Base-by-base conservation (phyloP, 2,888 invertebrate genomes). In the Tetragonisca angustula region DNA sequence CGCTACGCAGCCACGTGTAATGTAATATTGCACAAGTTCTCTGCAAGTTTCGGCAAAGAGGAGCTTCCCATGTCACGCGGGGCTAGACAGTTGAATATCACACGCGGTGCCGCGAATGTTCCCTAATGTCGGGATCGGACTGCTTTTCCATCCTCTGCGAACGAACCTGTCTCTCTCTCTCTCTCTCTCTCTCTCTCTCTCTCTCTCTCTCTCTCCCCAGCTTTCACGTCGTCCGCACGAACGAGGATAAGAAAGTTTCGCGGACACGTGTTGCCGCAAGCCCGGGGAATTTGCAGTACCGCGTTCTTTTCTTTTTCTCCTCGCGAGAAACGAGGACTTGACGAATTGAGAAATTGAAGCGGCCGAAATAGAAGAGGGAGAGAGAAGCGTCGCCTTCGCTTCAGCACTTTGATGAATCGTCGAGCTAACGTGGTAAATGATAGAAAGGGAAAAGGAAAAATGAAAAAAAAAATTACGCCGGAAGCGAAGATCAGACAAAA, bases 21-120 rank as follows among this genome's bases (percentile, higher is more conserved):
- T 70, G 81, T 67, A 78, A 84, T 84, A 84, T 84, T 68, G 82
- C 74, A 43, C 74, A 81, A 84, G 81, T 84, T 79, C 27, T 50
- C 62, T 54, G 59, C 43, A 84, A 81, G 74, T 84, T 84, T 78
- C 67, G 73, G 52, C 4, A 75, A 76, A 68, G 71, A 61, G 27
- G 67, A 50, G 67, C 67, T 62, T 78, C 62, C 74, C 56, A 62
- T 78, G 83, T 75, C 77, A 73, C 81, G 74, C 62, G 81, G 71
- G 74, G 64, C 74, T 62, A 76, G 76, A 74, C 81, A 81, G 82
- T 84, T 81, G 83, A 77, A 84, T 84, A 81, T 84, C 78, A 74
- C 81, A 81, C 62, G 62, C 74, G 52, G 32, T 17, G 32, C 74
- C 54, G 70, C 65, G 43, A 67, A 68, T 70, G 50, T 67, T 81